Evolutionary conservation across 1,140 invertebrate genomes (phyloP).

Genomic region (Batillaria attramentaria): DNA sequence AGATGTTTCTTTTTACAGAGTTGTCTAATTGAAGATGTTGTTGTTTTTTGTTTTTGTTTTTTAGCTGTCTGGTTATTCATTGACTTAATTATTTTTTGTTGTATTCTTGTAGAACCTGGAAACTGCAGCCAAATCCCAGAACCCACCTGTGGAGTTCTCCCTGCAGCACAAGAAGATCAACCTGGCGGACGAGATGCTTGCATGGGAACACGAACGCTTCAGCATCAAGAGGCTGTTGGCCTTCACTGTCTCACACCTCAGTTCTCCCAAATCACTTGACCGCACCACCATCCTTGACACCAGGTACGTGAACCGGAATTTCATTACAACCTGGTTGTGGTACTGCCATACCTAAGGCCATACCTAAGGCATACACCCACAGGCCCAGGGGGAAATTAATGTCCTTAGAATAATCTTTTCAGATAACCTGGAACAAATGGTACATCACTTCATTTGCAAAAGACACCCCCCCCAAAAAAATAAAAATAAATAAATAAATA

Average conservation of each 20-base stretch:
- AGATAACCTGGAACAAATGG: too few species aligned
- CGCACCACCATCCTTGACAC: slow-evolving; percentile 71
- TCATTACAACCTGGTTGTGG: too few species aligned
- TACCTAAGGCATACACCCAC: too few species aligned
- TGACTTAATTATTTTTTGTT: slow-evolving; percentile 63
- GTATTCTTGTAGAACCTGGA: slow-evolving; percentile 64
- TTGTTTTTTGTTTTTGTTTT: slow-evolving; percentile 73
- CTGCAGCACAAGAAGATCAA: slow-evolving; percentile 98
- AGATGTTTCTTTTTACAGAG: too few species aligned
- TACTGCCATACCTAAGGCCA: too few species aligned
- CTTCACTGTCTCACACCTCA: slow-evolving; percentile 89
- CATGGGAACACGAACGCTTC: slow-evolving; percentile 98
- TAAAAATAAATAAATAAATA: too few species aligned
- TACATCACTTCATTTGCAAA: too few species aligned
- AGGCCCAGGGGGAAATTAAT: too few species aligned
- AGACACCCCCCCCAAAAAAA: too few species aligned
- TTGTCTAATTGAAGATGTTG: background rate
- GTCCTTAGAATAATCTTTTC: too few species aligned
- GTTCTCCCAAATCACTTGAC: slow-evolving; percentile 70
- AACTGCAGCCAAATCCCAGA: slow-evolving; percentile 53
- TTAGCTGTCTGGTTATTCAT: slow-evolving; percentile 2
- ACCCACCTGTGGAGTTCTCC: slow-evolving; percentile 77
- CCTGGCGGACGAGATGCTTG: slow-evolving; percentile 91
- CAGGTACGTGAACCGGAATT: slow-evolving; percentile 68
- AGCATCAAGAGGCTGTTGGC: slow-evolving; percentile 92